A percentile compares a stretch with the other conserved stretches of the same genome.
Conservation (phyloP, 2,888 invertebrate species). For the Hyppa rectilinea region DNA sequence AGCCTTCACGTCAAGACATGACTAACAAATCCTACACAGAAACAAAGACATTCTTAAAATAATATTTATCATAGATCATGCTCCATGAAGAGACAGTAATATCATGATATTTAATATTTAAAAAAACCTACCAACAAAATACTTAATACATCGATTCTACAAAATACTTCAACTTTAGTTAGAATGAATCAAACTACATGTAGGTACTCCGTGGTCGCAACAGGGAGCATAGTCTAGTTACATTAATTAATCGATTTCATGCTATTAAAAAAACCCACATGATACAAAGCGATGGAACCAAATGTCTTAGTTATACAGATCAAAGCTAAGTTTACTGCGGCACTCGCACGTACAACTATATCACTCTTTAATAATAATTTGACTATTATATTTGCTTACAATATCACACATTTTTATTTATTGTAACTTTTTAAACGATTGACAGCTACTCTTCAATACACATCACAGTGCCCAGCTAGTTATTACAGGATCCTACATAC, state of each 20-base stretch:
- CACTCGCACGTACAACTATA: constrained; percentile 67
- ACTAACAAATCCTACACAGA: constrained; percentile 70
- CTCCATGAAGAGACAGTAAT: constrained; percentile 50
- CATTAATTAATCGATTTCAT: constrained; percentile 75
- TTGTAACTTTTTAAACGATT: neutral
- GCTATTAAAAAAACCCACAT: constrained; percentile 91
- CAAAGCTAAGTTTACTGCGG: constrained; percentile 71
- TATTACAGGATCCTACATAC: neutral
- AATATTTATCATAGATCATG: constrained; percentile 56
- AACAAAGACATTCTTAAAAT: constrained; percentile 62
- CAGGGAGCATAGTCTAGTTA: constrained; percentile 77
- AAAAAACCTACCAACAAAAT: constrained; percentile 48
- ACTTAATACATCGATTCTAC: constrained; percentile 50
- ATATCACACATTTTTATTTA: neutral
- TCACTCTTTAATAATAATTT: constrained; percentile 43
- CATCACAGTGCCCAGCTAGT: neutral
- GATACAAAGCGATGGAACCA: constrained; percentile 84
- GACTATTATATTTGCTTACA: constrained; percentile 40
- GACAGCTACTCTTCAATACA: neutral
- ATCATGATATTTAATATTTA: constrained; percentile 18
- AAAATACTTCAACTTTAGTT: constrained; percentile 27
- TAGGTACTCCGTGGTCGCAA: constrained; percentile 54
- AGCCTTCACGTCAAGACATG: constrained; percentile 52
- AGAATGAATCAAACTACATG: constrained; percentile 47
- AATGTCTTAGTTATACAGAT: constrained; percentile 72